A percentile compares a stretch with the other conserved stretches of the same genome.
Conservation (phyloP, 2,888 invertebrate genomes). For the Drosophila crucigera region DNA sequence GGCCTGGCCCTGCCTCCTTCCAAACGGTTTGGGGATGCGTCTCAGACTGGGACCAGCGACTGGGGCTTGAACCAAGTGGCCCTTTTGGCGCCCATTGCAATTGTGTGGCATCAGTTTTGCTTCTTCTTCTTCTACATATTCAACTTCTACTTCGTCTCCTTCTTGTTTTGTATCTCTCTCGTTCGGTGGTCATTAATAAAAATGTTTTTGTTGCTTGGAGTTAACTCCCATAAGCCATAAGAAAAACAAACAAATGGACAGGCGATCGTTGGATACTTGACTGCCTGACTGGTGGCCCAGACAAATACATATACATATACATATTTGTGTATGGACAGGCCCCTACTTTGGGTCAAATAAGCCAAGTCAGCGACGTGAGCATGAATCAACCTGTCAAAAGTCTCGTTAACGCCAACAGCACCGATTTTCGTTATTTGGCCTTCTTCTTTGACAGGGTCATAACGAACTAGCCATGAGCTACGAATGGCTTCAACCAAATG, state of each 20-base stretch:
- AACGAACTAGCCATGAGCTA: conserved; percentile 70
- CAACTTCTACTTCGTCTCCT: background rate
- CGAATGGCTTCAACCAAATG: background rate
- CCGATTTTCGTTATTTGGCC: conserved; percentile 69
- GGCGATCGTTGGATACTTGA: conserved; percentile 53
- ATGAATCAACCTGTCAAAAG: conserved; percentile 85
- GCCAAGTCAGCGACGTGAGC: conserved; percentile 80
- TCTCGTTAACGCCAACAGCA: conserved; percentile 85
- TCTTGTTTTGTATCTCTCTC: conserved; percentile 22
- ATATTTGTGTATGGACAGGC: conserved; percentile 35
- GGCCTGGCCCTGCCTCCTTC: conserved; percentile 22
- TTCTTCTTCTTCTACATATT: background rate
- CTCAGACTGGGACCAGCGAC: conserved; percentile 19
- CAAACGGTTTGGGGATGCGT: conserved; percentile 20
- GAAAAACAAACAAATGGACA: conserved; percentile 74
- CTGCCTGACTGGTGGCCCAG: conserved; percentile 57
- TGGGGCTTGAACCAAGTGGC: conserved; percentile 59
- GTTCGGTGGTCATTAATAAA: conserved; percentile 77
- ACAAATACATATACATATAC: conserved; percentile 17
- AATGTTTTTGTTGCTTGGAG: conserved; percentile 71
- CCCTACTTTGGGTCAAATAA: conserved; percentile 75
- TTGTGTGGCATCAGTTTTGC: conserved; percentile 63
- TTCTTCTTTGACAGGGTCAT: conserved; percentile 63
- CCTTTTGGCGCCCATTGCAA: conserved; percentile 80
- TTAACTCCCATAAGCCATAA: conserved; percentile 71